These are phyloP conservation scores for Eurystomus gularis DNA, from an alignment of 2,113 vertebrate species.

Conservation along the genomic window DNA sequence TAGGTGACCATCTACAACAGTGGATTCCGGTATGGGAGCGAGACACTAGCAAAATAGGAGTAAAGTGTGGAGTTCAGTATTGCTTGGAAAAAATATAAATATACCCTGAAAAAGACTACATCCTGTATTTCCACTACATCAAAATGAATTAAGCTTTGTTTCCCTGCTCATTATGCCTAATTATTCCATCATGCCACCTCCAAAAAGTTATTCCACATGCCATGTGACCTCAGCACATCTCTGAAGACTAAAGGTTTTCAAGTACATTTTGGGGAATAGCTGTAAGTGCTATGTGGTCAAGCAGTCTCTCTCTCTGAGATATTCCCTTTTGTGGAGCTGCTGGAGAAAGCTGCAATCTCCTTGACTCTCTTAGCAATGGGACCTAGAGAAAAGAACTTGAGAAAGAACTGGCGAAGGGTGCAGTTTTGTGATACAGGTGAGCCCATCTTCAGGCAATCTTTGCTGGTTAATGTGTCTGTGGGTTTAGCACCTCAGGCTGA, in stretches of 20 bases:
- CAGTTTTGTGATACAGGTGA: not conserved
- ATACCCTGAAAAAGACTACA: not conserved
- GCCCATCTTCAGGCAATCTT: not conserved
- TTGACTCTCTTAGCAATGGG: not conserved
- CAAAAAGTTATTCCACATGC: not conserved
- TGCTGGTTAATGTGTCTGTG: not conserved
- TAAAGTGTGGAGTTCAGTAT: not conserved
- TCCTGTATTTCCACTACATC: not conserved
- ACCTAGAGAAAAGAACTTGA: not conserved
- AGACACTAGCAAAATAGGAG: not conserved
- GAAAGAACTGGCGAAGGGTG: not conserved
- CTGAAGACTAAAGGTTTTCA: not conserved
- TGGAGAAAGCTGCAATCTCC: not conserved
- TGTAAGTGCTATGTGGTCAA: not conserved
- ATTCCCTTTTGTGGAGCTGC: not conserved
- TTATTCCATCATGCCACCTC: not conserved
- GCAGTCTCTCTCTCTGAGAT: not conserved
- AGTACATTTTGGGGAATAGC: not conserved
- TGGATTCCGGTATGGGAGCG: accelerated
- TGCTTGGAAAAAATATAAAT: not conserved
- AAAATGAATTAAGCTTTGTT: not conserved
- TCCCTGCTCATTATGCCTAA: not conserved
- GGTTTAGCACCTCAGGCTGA: not conserved
- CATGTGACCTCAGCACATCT: not conserved
- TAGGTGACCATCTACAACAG: not conserved